Base-by-base conservation (phyloP, 2,888 invertebrate species). In the Drosophila tripunctata region DNA sequence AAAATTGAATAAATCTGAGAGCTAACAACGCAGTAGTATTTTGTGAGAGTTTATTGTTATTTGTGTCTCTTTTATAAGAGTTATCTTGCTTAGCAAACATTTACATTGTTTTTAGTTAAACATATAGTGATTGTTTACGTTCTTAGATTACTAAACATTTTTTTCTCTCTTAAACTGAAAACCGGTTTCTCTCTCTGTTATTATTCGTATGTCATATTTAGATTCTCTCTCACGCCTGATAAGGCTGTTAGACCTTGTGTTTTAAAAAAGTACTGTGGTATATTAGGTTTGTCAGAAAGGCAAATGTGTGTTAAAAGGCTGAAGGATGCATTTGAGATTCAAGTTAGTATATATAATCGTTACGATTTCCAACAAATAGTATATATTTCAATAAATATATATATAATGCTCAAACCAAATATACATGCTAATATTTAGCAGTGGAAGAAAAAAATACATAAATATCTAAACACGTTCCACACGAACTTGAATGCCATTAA, bases 1-100 rank as follows among this genome's bases (percentile, higher is more conserved):
- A 47, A 48, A 15, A 0, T 0, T n/a, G n/a, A 24, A n/a, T 15
- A 7, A 14, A n/a, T 6, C 12, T 0, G 8, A 14, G 10, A 22
- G 48, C 22, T 35, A 22, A 22, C 15, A 7, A 7, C 7, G 14
- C 8, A 21, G 15, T 22, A 10, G 22, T 35, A 33, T 15, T 27
- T 33, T 21, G 21, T 8, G 4, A 19, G 44, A 4, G 21, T 19
- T 19, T 21, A 21, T 19, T 8, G 27, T 3, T 8, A 27, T 35
- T 22, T 47, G 45, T n/a, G n/a, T n/a, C n/a, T n/a, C n/a, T n/a
- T n/a, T n/a, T n/a, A 33, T 47, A 47, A 22, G 8, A 21, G 14
- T 8, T 6, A 47, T 33, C 21, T 21, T 33, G 45, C 31, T 33
- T 21, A 33, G 45, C 31, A 47, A 22, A 47, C 35, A 48, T 15